Conservation (phyloP, 1,140 invertebrate species). For the Aphidius ervi region DNA sequence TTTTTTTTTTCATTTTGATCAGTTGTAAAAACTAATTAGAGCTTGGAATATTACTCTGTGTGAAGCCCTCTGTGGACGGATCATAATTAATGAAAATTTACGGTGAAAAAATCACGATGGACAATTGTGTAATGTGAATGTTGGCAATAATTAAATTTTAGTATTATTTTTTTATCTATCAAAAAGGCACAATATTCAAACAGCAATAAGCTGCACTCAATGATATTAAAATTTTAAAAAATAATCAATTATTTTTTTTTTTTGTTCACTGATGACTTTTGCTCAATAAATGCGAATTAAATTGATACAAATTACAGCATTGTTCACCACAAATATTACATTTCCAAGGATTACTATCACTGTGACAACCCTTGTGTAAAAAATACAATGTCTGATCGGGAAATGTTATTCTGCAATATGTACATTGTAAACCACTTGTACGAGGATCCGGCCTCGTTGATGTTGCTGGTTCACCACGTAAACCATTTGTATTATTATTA, state of each 20-base stretch:
- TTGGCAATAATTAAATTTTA: conserved; percentile 31
- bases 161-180: conserved; percentile 21
- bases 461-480: conserved; percentile 47
- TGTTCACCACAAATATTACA: conserved; percentile 95
- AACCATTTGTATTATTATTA: conserved; percentile 39
- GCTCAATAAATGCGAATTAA: conserved; percentile 92
- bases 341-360: conserved; percentile 94
- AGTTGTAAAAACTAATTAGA: conserved; percentile 32
- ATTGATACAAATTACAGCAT: conserved; percentile 91
- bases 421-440: conserved; percentile 64
- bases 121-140: conserved; percentile 35
- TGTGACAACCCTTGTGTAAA: conserved; percentile 95
- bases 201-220: conserved; percentile 1
- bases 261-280: conserved; percentile 69
- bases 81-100: conserved; percentile 25
- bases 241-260: conserved; percentile 2
- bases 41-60: conserved; percentile 42
- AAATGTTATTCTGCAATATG: conserved; percentile 90
- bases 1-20: conserved; percentile 15
- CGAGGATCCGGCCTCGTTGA: conserved; percentile 51
- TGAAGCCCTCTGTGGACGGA: conserved; percentile 47
- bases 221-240: not conserved
- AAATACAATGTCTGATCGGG: conserved; percentile 94
- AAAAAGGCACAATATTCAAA: conserved; percentile 36
- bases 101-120: conserved; percentile 33